phyloP scores from a whole-genome alignment of 2,888 invertebrate species.

The Lycophotia porphyrea region DNA sequence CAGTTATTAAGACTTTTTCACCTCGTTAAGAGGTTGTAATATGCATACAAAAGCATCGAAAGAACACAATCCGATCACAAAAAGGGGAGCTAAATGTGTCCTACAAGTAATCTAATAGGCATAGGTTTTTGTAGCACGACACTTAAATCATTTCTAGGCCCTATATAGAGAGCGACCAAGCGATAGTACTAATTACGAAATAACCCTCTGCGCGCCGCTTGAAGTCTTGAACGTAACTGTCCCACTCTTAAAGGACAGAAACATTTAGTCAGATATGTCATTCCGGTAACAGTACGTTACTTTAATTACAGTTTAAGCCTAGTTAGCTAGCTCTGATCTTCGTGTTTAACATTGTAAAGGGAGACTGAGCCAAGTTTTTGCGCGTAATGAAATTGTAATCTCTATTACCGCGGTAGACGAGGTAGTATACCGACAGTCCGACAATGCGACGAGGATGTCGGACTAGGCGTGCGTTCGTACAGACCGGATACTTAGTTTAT shows the following conservation, averaged over 20 bases:
- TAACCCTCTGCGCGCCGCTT: constrained; percentile 73
- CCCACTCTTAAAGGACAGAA: constrained; percentile 85
- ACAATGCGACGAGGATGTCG: constrained; percentile 69
- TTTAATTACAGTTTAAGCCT: constrained; percentile 84
- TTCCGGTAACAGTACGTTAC: constrained; percentile 85
- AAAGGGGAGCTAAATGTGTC: constrained; percentile 57
- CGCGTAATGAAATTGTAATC: constrained; percentile 81
- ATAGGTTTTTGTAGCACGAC: constrained; percentile 69
- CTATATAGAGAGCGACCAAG: constrained; percentile 76
- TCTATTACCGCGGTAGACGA: constrained; percentile 66
- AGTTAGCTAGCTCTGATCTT: constrained; percentile 81
- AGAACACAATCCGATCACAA: constrained; percentile 59
- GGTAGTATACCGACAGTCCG: constrained; percentile 64
- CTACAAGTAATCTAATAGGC: constrained; percentile 62
- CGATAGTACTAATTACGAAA: constrained; percentile 86
- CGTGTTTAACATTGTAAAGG: constrained; percentile 83
- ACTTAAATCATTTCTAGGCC: constrained; percentile 80
- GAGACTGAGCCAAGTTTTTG: constrained; percentile 79
- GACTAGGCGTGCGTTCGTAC: constrained; percentile 64
- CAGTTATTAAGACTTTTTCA: constrained; percentile 45
- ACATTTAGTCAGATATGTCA: constrained; percentile 87
- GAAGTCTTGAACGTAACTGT: constrained; percentile 81
- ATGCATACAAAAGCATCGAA: constrained; percentile 59
- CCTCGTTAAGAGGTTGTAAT: constrained; percentile 37
- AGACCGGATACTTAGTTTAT: constrained; percentile 82